Conservation (phyloP, 64 coral and sea anemone species). For the Anthopleura sola region DNA sequence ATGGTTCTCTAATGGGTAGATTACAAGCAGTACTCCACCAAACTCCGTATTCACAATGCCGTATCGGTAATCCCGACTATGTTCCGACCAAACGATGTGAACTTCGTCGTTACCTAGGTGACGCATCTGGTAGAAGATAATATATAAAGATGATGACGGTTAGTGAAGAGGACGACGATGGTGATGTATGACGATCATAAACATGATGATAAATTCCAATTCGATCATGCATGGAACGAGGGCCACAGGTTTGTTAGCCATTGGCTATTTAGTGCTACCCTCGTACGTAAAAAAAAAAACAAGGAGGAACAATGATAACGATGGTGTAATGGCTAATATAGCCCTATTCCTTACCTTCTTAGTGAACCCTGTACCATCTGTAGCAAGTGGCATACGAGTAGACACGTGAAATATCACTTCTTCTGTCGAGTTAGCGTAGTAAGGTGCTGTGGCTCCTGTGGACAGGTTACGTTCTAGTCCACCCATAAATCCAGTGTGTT, state of each 20-base stretch:
- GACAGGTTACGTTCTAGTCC: conserved; percentile 93
- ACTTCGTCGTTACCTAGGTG: conserved; percentile 98
- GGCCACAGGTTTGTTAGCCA: too few relatives aligned
- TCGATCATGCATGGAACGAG: too few relatives aligned
- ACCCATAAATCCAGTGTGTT: conserved; percentile 95
- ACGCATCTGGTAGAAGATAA: conserved; percentile 57
- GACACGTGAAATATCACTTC: conserved; percentile 97
- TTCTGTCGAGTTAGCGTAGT: conserved; percentile 80
- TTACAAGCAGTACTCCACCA: conserved; percentile 81
- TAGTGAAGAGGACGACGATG: not conserved
- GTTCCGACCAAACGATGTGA: conserved; percentile 97
- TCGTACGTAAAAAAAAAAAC: too few relatives aligned
- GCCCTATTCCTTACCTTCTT: conserved; percentile 54
- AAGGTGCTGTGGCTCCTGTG: conserved; percentile 88
- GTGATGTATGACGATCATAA: not conserved
- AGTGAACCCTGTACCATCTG: conserved; percentile 85
- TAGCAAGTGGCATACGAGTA: conserved; percentile 82
- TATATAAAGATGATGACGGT: not conserved
- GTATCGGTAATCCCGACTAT: conserved; percentile 87
- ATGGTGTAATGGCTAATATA: not conserved
- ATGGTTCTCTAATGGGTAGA: conserved; percentile 87
- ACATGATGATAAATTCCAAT: too few relatives aligned
- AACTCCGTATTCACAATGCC: conserved; percentile 99
- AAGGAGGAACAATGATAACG: not conserved
- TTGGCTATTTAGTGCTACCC: too few relatives aligned